phyloP scores from a whole-genome alignment of 2,113 vertebrate species.

The Crocuta crocuta region DNA sequence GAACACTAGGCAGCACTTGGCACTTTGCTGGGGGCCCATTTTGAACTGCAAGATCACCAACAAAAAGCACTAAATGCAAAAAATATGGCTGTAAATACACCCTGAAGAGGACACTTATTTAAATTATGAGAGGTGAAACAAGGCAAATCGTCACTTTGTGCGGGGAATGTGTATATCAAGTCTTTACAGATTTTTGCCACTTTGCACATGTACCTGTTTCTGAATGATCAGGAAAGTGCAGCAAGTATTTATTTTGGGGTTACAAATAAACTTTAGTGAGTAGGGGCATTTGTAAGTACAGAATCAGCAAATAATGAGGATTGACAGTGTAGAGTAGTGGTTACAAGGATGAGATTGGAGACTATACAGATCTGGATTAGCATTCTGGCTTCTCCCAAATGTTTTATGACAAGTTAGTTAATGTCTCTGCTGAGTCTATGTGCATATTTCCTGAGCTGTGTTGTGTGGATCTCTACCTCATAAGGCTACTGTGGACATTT shows the following conservation, averaged over 20 bases:
- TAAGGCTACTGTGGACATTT: neutral
- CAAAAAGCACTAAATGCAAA: neutral
- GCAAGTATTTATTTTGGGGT: neutral
- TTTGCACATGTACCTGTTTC: neutral
- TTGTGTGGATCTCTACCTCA: neutral
- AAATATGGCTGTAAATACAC: neutral
- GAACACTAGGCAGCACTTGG: neutral
- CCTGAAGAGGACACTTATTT: neutral
- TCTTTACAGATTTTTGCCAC: neutral
- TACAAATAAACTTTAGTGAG: neutral
- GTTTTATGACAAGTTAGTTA: neutral
- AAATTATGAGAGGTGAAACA: neutral
- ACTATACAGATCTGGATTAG: neutral
- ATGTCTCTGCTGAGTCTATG: neutral
- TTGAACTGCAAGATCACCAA: slow-evolving; percentile 21
- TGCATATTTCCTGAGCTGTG: neutral
- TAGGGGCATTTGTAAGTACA: neutral
- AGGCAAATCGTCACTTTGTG: neutral
- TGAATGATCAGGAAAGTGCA: neutral
- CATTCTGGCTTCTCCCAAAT: neutral
- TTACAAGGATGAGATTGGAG: neutral
- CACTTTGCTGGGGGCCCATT: neutral
- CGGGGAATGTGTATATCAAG: neutral
- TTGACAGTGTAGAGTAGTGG: neutral
- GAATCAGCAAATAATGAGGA: neutral